These are phyloP conservation scores for Cephalophus harveyi DNA, from an alignment of 2,113 vertebrate species.

Conservation along the genomic window DNA sequence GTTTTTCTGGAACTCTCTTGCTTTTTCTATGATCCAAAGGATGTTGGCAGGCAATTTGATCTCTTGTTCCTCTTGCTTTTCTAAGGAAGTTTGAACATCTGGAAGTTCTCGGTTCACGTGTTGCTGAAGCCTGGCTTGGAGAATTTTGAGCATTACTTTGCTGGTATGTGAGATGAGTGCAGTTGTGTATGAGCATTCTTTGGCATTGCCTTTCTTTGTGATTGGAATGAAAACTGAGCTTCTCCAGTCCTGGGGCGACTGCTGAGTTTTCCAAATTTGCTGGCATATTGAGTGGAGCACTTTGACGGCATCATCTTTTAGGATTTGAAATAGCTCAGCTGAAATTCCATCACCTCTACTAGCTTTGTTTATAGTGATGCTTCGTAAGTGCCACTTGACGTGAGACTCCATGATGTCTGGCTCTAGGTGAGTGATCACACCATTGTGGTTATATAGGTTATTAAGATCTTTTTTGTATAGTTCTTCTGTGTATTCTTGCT, in stretches of 20 bases:
- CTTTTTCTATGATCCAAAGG: neutral
- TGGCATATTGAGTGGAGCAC: neutral
- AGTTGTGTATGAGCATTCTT: neutral
- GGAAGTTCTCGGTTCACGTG: accelerated
- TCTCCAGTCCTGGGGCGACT: neutral
- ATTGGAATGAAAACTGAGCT: neutral
- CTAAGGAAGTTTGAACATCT: neutral
- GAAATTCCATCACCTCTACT: neutral
- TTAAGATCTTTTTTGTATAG: neutral
- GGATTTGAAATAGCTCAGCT: neutral
- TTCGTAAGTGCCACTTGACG: neutral
- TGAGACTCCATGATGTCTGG: neutral
- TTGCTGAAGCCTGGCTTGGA: neutral
- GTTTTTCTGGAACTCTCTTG: neutral
- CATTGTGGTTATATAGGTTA: neutral
- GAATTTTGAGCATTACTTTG: neutral
- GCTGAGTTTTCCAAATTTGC: neutral
- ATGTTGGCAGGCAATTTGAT: neutral
- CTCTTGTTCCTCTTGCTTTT: neutral
- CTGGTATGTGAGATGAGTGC: neutral
- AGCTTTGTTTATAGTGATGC: neutral
- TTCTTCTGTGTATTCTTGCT: neutral
- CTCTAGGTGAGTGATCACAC: neutral
- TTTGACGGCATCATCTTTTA: neutral
- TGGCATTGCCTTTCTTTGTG: neutral